phyloP scores from a whole-genome alignment of 37 sponge, comb jelly and placozoan genomes.

The Hormiphora californensis region DNA sequence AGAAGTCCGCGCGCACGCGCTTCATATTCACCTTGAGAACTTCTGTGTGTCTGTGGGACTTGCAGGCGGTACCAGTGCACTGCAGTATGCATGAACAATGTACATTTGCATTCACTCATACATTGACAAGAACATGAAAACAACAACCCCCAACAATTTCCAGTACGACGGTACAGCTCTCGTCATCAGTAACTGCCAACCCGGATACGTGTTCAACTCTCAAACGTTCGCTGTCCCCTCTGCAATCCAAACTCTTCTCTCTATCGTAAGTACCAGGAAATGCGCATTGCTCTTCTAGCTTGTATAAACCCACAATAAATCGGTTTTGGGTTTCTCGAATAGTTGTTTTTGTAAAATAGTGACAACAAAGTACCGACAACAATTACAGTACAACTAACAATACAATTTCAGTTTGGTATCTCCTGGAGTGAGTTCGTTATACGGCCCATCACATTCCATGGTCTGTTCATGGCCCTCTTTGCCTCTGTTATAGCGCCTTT shows the following conservation, averaged over 20 bases:
- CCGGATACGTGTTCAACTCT: slow-evolving; percentile 34
- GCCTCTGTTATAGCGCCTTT: slow-evolving; percentile 96
- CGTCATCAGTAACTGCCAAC: slow-evolving; percentile 49
- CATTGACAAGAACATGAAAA: no score
- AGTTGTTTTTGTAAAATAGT: no score
- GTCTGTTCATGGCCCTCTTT: slow-evolving; percentile 77
- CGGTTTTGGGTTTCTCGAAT: no score
- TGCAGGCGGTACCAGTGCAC: no score
- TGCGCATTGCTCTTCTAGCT: no score
- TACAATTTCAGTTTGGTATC: slow-evolving; percentile 8
- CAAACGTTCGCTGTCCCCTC: slow-evolving; percentile 25
- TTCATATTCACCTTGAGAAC: no score
- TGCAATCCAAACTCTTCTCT: not conserved
- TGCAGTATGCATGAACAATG: no score
- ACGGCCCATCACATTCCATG: slow-evolving; percentile 73
- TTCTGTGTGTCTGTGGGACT: no score
- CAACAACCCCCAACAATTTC: no score
- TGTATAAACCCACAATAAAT: no score
- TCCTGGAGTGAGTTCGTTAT: slow-evolving; percentile 1
- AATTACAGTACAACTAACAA: not conserved
- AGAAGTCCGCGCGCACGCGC: no score
- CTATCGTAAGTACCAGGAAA: slow-evolving; percentile 15
- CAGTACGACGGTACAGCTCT: slow-evolving; percentile 14
- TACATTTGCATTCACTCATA: no score
- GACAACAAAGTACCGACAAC: not conserved